Evolutionary conservation across 2,888 invertebrate species (phyloP).

Genomic region (Ganaspis brasiliensis): DNA sequence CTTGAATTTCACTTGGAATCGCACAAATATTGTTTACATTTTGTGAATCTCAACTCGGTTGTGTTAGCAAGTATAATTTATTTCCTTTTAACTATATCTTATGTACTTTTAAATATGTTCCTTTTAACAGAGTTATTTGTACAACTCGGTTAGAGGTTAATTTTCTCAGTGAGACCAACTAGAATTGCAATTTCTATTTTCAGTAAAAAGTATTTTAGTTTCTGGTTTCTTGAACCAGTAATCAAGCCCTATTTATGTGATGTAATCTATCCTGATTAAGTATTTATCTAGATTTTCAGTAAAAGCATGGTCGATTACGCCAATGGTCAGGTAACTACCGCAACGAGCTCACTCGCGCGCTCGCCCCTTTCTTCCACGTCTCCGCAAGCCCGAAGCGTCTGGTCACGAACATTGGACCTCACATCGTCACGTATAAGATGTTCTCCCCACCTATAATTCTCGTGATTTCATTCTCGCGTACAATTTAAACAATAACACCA

Average conservation of each 20-base stretch:
- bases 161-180: no score
- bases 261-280: constrained; percentile 18
- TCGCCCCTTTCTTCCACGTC: constrained; percentile 59
- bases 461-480: background rate
- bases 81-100: no score
- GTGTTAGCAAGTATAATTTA: no score
- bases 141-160: no score
- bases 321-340: constrained; percentile 73
- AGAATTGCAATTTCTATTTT: background rate
- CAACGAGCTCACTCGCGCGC: constrained; percentile 72
- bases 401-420: constrained; percentile 74
- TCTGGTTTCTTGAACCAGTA: background rate
- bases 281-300: constrained; percentile 20
- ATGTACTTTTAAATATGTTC: no score
- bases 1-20: no score
- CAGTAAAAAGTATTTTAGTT: background rate
- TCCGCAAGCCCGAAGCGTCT: constrained; percentile 61
- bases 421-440: constrained; percentile 66
- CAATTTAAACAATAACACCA: constrained; percentile 2
- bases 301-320: constrained; percentile 61
- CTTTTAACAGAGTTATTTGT: no score
- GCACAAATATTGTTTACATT: no score
- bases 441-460: constrained; percentile 50
- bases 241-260: constrained; percentile 10
- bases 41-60: no score